phyloP scores from a whole-genome alignment of 2,797 vertebrate genomes.

The Argentina silus region DNA sequence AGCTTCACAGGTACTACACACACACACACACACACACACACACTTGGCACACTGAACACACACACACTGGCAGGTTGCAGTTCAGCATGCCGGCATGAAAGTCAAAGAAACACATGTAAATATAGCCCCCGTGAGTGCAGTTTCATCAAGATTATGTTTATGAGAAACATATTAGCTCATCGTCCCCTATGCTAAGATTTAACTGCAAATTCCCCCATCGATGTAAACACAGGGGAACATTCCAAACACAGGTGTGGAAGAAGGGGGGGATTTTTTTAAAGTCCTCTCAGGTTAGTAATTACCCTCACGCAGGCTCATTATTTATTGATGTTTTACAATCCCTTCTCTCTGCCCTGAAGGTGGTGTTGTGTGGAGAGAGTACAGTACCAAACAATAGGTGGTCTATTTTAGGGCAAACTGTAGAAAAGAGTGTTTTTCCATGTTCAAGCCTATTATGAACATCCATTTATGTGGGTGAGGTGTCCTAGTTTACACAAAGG shows the following conservation, averaged over 20 bases:
- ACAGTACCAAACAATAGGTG: constrained; percentile 24
- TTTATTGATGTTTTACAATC: constrained; percentile 66
- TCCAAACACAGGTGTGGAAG: constrained; percentile 65
- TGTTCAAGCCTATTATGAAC: constrained; percentile 32
- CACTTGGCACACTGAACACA: neutral
- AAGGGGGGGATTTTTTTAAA: constrained; percentile 27
- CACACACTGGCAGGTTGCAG: neutral
- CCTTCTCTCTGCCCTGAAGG: constrained; percentile 38
- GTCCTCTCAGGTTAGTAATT: constrained; percentile 70
- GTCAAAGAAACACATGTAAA: constrained; percentile 28
- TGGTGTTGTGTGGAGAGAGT: constrained; percentile 28
- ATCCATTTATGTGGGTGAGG: constrained; percentile 34
- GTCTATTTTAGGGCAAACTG: constrained; percentile 53
- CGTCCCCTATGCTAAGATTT: constrained; percentile 27
- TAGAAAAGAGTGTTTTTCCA: constrained; percentile 38
- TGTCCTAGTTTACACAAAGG: neutral
- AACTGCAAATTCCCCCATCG: constrained; percentile 52
- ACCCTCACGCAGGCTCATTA: constrained; percentile 57
- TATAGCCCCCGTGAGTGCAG: neutral
- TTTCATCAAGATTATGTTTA: constrained; percentile 55
- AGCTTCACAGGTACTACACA: constrained; percentile 80
- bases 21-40: constrained; percentile 10
- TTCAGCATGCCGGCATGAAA: constrained; percentile 18
- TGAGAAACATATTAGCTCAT: constrained; percentile 53
- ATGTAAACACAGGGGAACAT: constrained; percentile 57